Percentiles rank a stretch among this genome's conserved stretches.
phyloP scores from a whole-genome alignment of 2,113 vertebrate genomes.

The Periophthalmodon schlosseri region DNA sequence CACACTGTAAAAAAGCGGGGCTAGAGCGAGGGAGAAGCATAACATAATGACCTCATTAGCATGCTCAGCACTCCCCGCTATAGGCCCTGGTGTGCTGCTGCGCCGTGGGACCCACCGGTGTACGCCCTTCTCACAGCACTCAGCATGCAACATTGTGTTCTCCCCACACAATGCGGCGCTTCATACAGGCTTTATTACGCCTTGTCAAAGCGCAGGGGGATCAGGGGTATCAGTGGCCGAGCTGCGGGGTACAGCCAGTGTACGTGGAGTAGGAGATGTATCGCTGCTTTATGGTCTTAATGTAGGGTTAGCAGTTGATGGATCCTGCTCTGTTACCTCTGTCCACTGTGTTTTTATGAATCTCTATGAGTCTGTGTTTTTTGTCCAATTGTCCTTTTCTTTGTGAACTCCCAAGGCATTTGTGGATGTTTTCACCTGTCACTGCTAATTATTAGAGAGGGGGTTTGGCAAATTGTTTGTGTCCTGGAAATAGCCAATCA shows the following conservation, averaged over 20 bases:
- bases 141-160: conserved; percentile 78
- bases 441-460: conserved; percentile 60
- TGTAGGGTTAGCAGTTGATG: conserved; percentile 58
- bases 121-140: conserved; percentile 81
- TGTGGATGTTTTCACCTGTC: conserved; percentile 65
- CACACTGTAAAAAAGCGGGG: conserved; percentile 71
- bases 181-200: conserved; percentile 76
- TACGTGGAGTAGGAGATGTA: conserved; percentile 59
- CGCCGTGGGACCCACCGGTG: conserved; percentile 78
- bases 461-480: conserved; percentile 34
- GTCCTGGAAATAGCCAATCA: conserved; percentile 48
- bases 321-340: conserved; percentile 47
- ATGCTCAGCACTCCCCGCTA: conserved; percentile 76
- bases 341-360: conserved; percentile 41
- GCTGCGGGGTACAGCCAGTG: conserved; percentile 56
- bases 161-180: conserved; percentile 72
- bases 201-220: conserved; percentile 74
- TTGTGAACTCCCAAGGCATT: conserved; percentile 50
- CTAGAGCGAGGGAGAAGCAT: conserved; percentile 65
- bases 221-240: conserved; percentile 69
- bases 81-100: conserved; percentile 77
- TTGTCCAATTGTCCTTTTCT: conserved; percentile 55
- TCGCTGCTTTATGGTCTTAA: conserved; percentile 68
- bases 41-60: conserved; percentile 84
- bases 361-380: conserved; percentile 28